Conservation (phyloP, 30 jellyfish, hydroid and myxozoan genomes). For the Aurelia aurita complex sp. Pacific region DNA sequence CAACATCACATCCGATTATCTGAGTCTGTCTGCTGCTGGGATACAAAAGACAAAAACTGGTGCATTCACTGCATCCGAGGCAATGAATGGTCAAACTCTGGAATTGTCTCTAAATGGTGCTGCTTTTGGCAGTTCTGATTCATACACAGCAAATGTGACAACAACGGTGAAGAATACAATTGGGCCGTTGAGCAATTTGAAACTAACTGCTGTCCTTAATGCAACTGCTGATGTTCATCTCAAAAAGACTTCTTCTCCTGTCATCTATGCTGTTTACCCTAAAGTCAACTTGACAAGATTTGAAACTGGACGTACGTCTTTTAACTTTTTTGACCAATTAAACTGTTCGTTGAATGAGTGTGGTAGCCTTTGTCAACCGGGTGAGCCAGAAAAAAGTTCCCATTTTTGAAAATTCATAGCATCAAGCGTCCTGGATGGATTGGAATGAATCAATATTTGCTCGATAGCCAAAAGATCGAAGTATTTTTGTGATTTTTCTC, state of each 20-base stretch:
- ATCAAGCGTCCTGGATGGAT: too few species aligned
- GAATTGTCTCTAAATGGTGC: conserved; percentile 11
- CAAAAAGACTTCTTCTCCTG: conserved; percentile 52
- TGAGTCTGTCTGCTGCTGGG: conserved; percentile 22
- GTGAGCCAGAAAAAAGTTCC: too few species aligned
- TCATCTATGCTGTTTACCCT: conserved; percentile 83
- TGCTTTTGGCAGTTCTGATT: conserved; percentile 31
- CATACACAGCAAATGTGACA: conserved; percentile 47
- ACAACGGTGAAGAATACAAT: conserved; percentile 64
- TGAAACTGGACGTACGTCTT: conserved; percentile 29
- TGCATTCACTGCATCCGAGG: neutral
- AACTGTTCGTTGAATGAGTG: too few species aligned
- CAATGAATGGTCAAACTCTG: conserved; percentile 21
- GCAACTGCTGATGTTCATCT: conserved; percentile 38
- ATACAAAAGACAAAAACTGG: neutral
- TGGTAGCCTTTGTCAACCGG: too few species aligned
- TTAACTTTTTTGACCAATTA: neutral
- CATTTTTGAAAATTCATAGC: too few species aligned
- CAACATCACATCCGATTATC: conserved; percentile 38
- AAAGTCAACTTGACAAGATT: conserved; percentile 68
- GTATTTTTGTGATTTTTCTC: too few species aligned
- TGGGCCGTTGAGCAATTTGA: conserved; percentile 74
- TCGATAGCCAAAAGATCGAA: too few species aligned
- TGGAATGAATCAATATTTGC: too few species aligned
- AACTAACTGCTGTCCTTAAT: conserved; percentile 39